Base-by-base conservation (phyloP, 1,140 invertebrate species). In the Hylyphantes graminicola region DNA sequence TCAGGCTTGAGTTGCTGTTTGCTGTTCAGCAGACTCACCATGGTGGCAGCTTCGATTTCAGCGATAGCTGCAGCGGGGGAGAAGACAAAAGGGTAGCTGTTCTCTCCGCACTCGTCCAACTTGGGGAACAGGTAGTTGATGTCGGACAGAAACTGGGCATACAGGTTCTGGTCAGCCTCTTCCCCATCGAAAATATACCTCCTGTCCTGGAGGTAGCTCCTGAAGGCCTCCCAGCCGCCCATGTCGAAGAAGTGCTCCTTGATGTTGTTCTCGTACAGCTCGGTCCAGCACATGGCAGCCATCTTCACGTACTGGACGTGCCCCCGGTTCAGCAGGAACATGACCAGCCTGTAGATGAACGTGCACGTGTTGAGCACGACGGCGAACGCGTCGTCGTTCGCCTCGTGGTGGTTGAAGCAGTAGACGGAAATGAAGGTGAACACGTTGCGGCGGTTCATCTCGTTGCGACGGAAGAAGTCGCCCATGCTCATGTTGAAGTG, bases 41-140 rank as follows among this genome's bases (percentile, higher is more conserved):
- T 8, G 13, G 51, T 53, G 51, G 51, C 68, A 6, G 48, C n/a
- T 50, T 70, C 50, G 54, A 51, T 15, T 53, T 74, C 54, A 55
- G 72, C 55, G 54, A 74, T 57, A 8, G 55, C 57, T 35, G 35
- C 35, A 35, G 35, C 35, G 35, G 35, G 35, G 35, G 35, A 35
- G 35, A 35, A 35, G 35, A 35, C 35, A 5, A 35, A 35, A 35
- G 35, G 35, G 35, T 35, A 35, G 35, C 35, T 35, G 35, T 35
- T 35, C 35, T 35, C 2, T 2, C 35, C 35, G 35, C 35, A 35
- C 35, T 35, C 35, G 5, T 35, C 35, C 8, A 78, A 53, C 17
- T 78, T 78, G 21, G 76, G 76, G 55, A 78, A 78, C 12, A 78
- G n/a, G 55, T 78, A 65, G 55, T 78, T 78, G 17, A 78, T 65